Conservation (phyloP, 2,113 vertebrate genomes). For the Cisticola juncidis region DNA sequence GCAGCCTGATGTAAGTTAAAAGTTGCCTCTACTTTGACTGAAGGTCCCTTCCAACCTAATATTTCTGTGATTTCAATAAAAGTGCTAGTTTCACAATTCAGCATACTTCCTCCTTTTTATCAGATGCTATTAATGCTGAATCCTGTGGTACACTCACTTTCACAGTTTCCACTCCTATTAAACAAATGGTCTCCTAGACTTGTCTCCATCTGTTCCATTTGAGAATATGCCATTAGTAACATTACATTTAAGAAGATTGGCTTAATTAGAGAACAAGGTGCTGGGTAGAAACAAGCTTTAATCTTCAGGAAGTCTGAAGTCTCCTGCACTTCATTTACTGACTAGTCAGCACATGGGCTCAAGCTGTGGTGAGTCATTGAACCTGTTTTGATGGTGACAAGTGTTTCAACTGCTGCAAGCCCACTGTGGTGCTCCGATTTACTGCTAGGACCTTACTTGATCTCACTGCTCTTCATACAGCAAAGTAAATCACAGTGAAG, state of each 20-base stretch:
- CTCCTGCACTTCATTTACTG: background rate
- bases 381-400: background rate
- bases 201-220: background rate
- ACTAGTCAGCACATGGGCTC: background rate
- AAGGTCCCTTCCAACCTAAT: background rate
- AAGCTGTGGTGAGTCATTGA: background rate
- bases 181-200: background rate
- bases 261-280: background rate
- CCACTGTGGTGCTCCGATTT: background rate
- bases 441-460: background rate
- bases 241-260: background rate
- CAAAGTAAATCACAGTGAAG: background rate
- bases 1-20: background rate
- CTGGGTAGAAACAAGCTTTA: background rate
- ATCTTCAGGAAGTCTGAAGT: background rate
- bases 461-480: background rate
- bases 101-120: background rate
- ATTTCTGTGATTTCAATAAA: background rate
- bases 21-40: background rate
- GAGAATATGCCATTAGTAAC: background rate
- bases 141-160: background rate
- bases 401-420: background rate
- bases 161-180: background rate
- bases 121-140: background rate
- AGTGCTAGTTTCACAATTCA: background rate